Evolutionary conservation across 2,797 vertebrate species (phyloP).

Genomic region (Toxotes lorentzi): DNA sequence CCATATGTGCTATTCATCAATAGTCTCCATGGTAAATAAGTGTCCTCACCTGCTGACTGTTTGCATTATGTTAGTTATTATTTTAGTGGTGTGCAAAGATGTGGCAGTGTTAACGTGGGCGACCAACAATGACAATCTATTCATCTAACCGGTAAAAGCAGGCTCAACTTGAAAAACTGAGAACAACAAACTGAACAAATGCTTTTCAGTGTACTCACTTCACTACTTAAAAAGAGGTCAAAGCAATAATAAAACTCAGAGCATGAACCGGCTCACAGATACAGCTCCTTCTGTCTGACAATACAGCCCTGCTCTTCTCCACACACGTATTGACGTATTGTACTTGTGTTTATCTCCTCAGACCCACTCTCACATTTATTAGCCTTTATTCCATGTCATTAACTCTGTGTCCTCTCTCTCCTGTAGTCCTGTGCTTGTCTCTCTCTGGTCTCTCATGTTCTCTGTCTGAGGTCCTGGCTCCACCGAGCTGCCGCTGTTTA

Average conservation of each 20-base stretch:
- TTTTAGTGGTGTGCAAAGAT: conserved; percentile 5
- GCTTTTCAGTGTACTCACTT: conserved; percentile 8
- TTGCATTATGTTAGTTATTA: conserved; percentile 36
- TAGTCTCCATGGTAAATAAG: conserved; percentile 68
- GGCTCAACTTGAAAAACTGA: conserved; percentile 8
- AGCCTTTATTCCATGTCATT: too few relatives aligned
- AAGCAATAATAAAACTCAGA: neutral
- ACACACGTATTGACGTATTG: too few relatives aligned
- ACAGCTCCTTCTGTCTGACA: neutral
- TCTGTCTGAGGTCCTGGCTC: too few relatives aligned
- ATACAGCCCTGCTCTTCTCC: neutral
- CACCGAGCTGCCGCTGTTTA: too few relatives aligned
- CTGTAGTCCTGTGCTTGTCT: too few relatives aligned
- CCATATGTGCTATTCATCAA: conserved; percentile 30
- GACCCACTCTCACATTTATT: too few relatives aligned
- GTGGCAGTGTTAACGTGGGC: conserved; percentile 26
- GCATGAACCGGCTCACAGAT: neutral
- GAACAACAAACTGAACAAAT: conserved; percentile 8
- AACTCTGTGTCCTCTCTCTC: too few relatives aligned
- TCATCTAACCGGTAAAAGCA: conserved; percentile 11
- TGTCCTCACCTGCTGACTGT: conserved; percentile 24
- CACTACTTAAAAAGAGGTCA: conserved; percentile 5
- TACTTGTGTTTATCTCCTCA: too few relatives aligned
- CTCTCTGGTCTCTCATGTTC: too few relatives aligned
- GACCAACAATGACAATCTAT: conserved; percentile 9